Conservation (phyloP, 2,113 vertebrate species). For the Cyanoderma ruficeps region DNA sequence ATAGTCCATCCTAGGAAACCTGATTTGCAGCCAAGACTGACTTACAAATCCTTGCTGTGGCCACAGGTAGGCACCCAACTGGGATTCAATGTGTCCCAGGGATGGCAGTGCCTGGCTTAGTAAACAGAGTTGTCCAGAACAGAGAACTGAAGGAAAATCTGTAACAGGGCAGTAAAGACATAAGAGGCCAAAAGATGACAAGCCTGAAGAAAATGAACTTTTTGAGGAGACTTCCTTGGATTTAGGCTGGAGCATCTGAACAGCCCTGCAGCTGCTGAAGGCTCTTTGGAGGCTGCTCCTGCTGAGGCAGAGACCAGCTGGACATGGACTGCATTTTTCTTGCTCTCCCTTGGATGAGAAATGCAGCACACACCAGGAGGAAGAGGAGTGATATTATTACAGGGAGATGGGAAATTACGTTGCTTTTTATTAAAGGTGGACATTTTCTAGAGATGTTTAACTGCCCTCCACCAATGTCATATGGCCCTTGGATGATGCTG, state of each 20-base stretch:
- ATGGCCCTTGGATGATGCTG: not conserved
- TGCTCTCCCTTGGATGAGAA: not conserved
- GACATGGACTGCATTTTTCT: not conserved
- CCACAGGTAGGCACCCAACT: fast-evolving
- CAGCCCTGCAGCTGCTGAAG: not conserved
- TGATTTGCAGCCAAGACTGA: not conserved
- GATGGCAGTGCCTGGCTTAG: not conserved
- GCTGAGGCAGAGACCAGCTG: not conserved
- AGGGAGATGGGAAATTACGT: not conserved
- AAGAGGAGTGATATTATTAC: not conserved
- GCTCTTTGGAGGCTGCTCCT: not conserved
- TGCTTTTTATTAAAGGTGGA: not conserved
- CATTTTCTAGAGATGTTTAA: not conserved
- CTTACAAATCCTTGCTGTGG: not conserved
- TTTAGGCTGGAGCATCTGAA: not conserved
- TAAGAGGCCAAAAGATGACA: not conserved
- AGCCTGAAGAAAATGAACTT: not conserved
- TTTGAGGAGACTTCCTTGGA: not conserved
- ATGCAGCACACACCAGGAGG: fast-evolving
- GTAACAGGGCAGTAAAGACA: not conserved
- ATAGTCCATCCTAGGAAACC: not conserved
- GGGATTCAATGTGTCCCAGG: not conserved
- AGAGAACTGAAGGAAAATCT: not conserved
- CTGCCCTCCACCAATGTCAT: fast-evolving
- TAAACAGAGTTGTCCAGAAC: not conserved